Conservation (phyloP, 2,113 vertebrate species). For the Lepus americanus region DNA sequence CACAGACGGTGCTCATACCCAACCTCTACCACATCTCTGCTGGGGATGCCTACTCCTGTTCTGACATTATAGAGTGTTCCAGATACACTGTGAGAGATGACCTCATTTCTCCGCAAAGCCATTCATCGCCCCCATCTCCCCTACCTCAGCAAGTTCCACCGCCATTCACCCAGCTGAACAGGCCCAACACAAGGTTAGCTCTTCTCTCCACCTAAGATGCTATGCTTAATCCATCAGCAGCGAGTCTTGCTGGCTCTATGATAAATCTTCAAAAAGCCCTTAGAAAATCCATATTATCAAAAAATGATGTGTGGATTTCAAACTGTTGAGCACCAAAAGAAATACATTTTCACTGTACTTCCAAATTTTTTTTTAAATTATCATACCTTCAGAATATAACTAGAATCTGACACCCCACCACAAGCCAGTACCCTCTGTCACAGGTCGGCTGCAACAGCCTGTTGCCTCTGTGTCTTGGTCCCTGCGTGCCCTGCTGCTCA, state of each 20-base stretch:
- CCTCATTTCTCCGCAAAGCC: neutral
- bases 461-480: neutral
- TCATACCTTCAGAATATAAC: no score
- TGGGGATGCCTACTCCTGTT: fast-evolving
- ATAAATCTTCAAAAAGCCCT: no score
- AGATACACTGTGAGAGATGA: neutral
- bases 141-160: neutral
- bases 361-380: neutral
- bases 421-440: neutral
- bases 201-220: neutral
- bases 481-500: neutral
- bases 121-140: neutral
- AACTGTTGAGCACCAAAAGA: no score
- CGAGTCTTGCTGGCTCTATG: neutral
- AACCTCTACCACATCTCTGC: neutral
- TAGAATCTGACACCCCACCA: neutral
- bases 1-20: neutral
- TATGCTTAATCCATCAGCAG: neutral
- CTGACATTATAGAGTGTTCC: neutral
- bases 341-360: neutral
- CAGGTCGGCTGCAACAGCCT: neutral
- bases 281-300: no score
- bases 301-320: no score
- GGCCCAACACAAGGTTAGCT: neutral
- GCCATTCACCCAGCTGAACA: neutral